Evolutionary conservation across 2,113 vertebrate genomes (phyloP), one percentile per base, ranked within the genome.

Genomic region (Lanius ludovicianus): DNA sequence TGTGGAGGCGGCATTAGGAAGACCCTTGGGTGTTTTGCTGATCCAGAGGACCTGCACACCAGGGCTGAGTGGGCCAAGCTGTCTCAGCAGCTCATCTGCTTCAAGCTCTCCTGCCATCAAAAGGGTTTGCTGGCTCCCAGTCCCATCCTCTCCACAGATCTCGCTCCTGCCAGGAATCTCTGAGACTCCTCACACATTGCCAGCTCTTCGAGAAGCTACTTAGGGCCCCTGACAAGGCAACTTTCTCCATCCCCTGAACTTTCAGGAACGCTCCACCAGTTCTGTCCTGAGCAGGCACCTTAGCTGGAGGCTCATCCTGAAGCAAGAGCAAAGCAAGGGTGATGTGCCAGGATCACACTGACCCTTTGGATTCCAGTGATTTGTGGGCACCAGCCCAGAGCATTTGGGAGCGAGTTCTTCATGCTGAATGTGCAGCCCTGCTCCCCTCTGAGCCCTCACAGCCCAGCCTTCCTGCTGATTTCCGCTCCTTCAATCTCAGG

Each of bases 371-470:
- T 25, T 5, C 68, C 42, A 7, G 46, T 3, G 39, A 6, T 19
- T 3, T 30, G 27, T 46, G 7, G 5, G 24, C 47, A 24, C 5
- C 46, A 35, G 35, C 49, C 24, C 59, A 16, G 41, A 23, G 39
- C 7, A 1, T 25, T 31, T 15, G 22, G 84, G 69, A 31, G 5
- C 0, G 21, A 22, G 52, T 37, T 39, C 31, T 10, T 6, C 0
- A 8, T 14, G 41, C 50, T 56, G 53, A 11, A 27, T 0, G 2
- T 20, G n/a, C 24, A 24, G 21, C 37, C 20, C 47, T 6, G 27
- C 31, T 11, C 23, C 14, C 9, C 53, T 42, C 69, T 12, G 63
- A 39, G 28, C 7, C 0, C 65, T 18, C 35, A 0, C 1, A 9
- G 73, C 77, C 37, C 50, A 10, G 31, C 30, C 60, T 53, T n/a